Evolutionary conservation across 1,140 invertebrate species (phyloP).

Genomic region (Drosophila littoralis): DNA sequence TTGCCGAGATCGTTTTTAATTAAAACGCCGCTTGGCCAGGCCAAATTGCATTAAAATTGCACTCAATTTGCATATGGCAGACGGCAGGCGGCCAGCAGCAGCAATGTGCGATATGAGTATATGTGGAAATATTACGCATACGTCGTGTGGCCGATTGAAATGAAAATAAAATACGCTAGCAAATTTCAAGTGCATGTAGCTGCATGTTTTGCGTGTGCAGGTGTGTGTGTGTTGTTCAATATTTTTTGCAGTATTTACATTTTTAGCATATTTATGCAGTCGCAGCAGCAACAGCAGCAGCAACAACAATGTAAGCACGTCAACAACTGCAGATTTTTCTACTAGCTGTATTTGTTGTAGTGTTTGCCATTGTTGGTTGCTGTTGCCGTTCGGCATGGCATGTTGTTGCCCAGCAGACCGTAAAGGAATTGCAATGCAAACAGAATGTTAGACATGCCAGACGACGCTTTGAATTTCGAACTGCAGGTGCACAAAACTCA

Average conservation of each 20-base stretch:
- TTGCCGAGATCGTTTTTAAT: slow-evolving; percentile 61
- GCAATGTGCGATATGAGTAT: slow-evolving; percentile 30
- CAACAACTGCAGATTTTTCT: slow-evolving; percentile 41
- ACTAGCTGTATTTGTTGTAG: slow-evolving; percentile 6
- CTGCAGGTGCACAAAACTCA: slow-evolving; percentile 37
- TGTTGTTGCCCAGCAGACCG: slow-evolving; percentile 65
- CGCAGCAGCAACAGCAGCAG: slow-evolving; percentile 13
- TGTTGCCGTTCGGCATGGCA: slow-evolving; percentile 42
- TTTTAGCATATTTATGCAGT: slow-evolving; percentile 74
- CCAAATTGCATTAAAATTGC: slow-evolving; percentile 57
- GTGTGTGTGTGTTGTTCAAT: slow-evolving; percentile 35
- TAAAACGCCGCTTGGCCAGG: slow-evolving; percentile 35
- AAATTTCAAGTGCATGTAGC: slow-evolving; percentile 30
- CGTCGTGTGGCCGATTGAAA: slow-evolving; percentile 51
- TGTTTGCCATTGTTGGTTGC: slow-evolving; percentile 5
- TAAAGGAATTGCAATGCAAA: slow-evolving; percentile 74
- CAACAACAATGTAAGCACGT: slow-evolving; percentile 50
- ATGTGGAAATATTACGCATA: slow-evolving; percentile 65
- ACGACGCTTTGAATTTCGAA: slow-evolving; percentile 48
- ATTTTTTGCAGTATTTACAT: slow-evolving; percentile 75
- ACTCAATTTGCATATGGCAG: slow-evolving; percentile 54
- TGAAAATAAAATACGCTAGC: slow-evolving; percentile 45
- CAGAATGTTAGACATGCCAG: slow-evolving; percentile 66
- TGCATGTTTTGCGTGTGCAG: slow-evolving; percentile 5
- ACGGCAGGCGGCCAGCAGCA: neutral